Evolutionary conservation across 30 jellyfish, hydroid and myxozoan genomes (phyloP).

Genomic region (Nemopilema nomurai): DNA sequence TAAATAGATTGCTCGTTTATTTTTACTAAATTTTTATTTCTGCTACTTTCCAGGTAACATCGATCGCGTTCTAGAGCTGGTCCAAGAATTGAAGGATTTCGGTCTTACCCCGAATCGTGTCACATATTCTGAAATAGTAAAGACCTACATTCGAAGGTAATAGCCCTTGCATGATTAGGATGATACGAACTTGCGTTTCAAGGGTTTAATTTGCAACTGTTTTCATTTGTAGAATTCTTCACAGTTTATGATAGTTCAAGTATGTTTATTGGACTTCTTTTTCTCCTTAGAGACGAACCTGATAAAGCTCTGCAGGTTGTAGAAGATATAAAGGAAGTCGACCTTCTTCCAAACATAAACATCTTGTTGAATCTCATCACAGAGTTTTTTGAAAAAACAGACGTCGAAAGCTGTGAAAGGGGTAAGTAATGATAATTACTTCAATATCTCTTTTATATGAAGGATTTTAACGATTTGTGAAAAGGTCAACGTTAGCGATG

Average conservation of each 20-base stretch:
- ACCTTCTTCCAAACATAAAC: slow-evolving; percentile 28
- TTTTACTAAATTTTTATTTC: not conserved
- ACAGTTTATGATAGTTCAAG: no score
- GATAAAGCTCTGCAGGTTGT: slow-evolving; percentile 42
- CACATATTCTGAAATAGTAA: slow-evolving; percentile 30
- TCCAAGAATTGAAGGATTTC: slow-evolving; percentile 30
- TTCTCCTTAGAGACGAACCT: slow-evolving; percentile 42
- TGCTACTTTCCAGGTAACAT: slow-evolving; percentile 34
- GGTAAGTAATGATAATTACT: not conserved
- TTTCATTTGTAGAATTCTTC: no score
- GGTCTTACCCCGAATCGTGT: slow-evolving; percentile 41
- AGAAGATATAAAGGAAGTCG: slow-evolving; percentile 21
- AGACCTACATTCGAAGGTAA: slow-evolving; percentile 50
- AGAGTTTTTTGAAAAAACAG: slow-evolving; percentile 38
- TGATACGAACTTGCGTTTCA: no score
- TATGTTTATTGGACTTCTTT: not conserved
- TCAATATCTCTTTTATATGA: not conserved
- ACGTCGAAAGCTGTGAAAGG: slow-evolving; percentile 49
- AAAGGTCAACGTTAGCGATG: no score
- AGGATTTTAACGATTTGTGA: no score
- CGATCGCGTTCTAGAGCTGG: slow-evolving; percentile 47
- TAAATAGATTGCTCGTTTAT: no score
- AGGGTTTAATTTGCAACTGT: no score
- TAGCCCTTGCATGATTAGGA: no score
- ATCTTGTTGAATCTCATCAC: not conserved